phyloP scores from a whole-genome alignment of 2,888 invertebrate species.

The Desoria tigrina region DNA sequence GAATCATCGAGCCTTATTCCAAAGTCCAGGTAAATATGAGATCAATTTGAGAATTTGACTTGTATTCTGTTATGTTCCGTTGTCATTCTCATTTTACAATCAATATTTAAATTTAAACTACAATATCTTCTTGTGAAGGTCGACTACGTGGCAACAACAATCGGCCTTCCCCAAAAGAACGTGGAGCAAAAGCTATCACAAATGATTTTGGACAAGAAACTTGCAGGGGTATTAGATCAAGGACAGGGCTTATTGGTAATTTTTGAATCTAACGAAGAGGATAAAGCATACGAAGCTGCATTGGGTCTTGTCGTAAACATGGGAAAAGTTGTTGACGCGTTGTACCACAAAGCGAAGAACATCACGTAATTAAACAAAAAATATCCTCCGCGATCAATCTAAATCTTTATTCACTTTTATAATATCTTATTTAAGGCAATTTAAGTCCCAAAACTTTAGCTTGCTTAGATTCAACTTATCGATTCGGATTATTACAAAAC shows the following conservation, averaged over 20 bases:
- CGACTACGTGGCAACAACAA: constrained; percentile 85
- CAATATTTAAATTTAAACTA: no score
- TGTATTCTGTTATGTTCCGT: neutral
- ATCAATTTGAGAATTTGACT: no score
- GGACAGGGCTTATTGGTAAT: constrained; percentile 97
- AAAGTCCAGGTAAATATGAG: constrained; percentile 76
- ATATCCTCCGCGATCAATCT: neutral
- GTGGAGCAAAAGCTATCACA: constrained; percentile 99
- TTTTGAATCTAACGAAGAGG: constrained; percentile 90
- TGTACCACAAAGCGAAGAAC: constrained; percentile 99
- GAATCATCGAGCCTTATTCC: constrained; percentile 98
- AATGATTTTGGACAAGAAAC: constrained; percentile 99
- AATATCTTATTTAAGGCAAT: no score
- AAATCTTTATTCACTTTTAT: no score
- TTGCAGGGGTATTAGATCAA: constrained; percentile 96
- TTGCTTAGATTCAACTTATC: no score
- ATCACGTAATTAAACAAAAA: constrained; percentile 83
- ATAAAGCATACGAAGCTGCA: constrained; percentile 96
- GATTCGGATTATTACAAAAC: no score
- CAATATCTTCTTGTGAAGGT: no score
- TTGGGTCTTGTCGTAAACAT: constrained; percentile 97
- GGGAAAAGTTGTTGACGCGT: constrained; percentile 98
- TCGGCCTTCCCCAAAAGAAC: constrained; percentile 82
- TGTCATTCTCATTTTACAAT: neutral
- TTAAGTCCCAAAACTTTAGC: no score